phyloP scores from a whole-genome alignment of 2,113 vertebrate genomes.

The Oreochromis spilurus region DNA sequence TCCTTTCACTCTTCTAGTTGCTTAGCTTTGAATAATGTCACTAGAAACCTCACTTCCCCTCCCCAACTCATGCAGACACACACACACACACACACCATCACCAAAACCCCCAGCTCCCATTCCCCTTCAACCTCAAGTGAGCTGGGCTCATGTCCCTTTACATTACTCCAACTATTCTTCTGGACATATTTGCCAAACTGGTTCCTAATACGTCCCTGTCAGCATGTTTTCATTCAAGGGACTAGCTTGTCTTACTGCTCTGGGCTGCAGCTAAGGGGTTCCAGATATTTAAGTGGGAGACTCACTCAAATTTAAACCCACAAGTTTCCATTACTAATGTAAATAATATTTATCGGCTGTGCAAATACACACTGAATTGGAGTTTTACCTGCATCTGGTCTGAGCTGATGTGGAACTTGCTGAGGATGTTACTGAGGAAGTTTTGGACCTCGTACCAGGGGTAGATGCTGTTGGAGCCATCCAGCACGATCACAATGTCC shows the following conservation, averaged over 20 bases:
- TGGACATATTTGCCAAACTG: constrained; percentile 29
- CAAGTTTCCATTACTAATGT: constrained; percentile 52
- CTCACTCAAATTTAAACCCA: constrained; percentile 23
- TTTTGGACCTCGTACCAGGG: constrained; percentile 95
- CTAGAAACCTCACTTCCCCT: not conserved
- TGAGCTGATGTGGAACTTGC: constrained; percentile 90
- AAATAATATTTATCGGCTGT: constrained; percentile 23
- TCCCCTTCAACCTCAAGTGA: constrained; percentile 10
- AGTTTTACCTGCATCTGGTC: constrained; percentile 89
- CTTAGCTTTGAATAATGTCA: constrained; percentile 16
- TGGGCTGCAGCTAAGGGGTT: constrained; percentile 6
- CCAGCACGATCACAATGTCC: constrained; percentile 93
- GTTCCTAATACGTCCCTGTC: constrained; percentile 5
- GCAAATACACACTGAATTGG: not conserved
- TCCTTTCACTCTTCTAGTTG: constrained; percentile 22
- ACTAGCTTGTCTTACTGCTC: constrained; percentile 4
- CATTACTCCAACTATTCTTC: constrained; percentile 46
- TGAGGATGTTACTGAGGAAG: constrained; percentile 91
- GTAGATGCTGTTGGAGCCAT: constrained; percentile 97
- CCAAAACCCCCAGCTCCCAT: not conserved
- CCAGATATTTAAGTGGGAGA: constrained; percentile 3
- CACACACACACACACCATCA: not conserved
- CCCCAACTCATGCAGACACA: not conserved
- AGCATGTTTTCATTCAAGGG: constrained; percentile 35
- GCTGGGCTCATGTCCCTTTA: constrained; percentile 24